A percentile compares a stretch with the other conserved stretches of the same genome.
These are phyloP conservation scores for Bombus affinis DNA, from an alignment of 1,140 invertebrate species.

Conservation along the genomic window DNA sequence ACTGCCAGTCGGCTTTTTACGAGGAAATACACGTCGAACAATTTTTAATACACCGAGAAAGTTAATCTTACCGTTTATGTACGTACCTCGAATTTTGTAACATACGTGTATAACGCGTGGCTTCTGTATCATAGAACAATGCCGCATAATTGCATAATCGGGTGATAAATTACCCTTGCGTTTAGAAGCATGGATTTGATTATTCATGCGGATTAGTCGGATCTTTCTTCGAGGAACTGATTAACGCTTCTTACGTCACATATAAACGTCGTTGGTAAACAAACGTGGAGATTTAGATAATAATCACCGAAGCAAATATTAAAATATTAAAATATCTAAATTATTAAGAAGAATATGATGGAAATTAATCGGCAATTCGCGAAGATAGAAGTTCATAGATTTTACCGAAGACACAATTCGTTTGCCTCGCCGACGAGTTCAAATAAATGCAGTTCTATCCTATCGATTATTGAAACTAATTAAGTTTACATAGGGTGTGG, in stretches of 20 bases:
- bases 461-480: background rate
- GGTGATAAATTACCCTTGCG: background rate
- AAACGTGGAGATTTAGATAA: background rate
- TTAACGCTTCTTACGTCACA: background rate
- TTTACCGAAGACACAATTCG: too few species aligned
- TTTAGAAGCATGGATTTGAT: background rate
- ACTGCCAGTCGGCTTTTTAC: fast-evolving
- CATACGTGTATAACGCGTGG: background rate
- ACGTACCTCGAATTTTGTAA: background rate
- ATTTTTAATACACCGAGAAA: background rate
- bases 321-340: too few species aligned
- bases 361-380: too few species aligned
- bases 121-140: background rate
- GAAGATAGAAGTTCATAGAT: too few species aligned
- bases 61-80: background rate
- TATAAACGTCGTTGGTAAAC: background rate
- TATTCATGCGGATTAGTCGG: conserved; percentile 2
- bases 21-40: background rate
- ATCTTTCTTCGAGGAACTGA: conserved; percentile 16
- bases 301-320: too few species aligned
- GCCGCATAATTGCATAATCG: background rate
- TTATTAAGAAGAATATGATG: too few species aligned
- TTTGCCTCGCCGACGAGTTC: background rate
- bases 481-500: background rate
- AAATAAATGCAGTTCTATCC: background rate